Evolutionary conservation across 2,797 vertebrate genomes (phyloP), one percentile per base, ranked within the genome.

Genomic region (Alca torda): DNA sequence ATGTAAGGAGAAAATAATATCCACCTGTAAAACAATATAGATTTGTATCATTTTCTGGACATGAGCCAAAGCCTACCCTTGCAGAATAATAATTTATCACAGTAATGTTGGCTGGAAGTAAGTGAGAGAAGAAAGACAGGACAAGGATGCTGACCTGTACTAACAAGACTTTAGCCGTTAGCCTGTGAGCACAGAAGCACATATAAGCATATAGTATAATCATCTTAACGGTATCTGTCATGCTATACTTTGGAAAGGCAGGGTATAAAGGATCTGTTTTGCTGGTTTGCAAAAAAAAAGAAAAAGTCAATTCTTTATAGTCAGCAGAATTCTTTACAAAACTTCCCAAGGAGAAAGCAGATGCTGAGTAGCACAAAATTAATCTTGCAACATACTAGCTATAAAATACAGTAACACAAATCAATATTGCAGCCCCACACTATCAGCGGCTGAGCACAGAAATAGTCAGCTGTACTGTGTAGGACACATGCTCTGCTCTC

Each of bases 351-450:
- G 89, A 96, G 93, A 97, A 93, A 97, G 75, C 64, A 96, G 95
- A 94, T 97, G 92, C 93, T 97, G 90, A 97, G 93, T 73, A 96
- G 96, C 72, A 87, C 82, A 97, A 92, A 97, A 96, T 95, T 96
- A 97, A 97, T 96, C 96, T 95, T 89, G 90, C 93, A 97, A 96
- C 93, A 96, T 83, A 84, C 91, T 78, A 96, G 92, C 91, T 95
- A 92, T 97, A 97, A 97, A 97, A 92, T 96, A 90, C 83, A 94
- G 91, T 95, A 97, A 85, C 82, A 96, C 93, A 97, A 96, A 97
- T 97, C 97, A 96, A 97, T 97, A 97, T 48, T 88, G 89, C 64
- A 87, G 87, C 56, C 53, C 67, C 90, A 89, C 73, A 67, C 84
- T 80, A 87, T 95, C 95, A 84, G 83, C 79, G 92, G 76, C 94